These are phyloP conservation scores for Drosophila lacicola DNA, from an alignment of 2,888 invertebrate species.

Conservation along the genomic window DNA sequence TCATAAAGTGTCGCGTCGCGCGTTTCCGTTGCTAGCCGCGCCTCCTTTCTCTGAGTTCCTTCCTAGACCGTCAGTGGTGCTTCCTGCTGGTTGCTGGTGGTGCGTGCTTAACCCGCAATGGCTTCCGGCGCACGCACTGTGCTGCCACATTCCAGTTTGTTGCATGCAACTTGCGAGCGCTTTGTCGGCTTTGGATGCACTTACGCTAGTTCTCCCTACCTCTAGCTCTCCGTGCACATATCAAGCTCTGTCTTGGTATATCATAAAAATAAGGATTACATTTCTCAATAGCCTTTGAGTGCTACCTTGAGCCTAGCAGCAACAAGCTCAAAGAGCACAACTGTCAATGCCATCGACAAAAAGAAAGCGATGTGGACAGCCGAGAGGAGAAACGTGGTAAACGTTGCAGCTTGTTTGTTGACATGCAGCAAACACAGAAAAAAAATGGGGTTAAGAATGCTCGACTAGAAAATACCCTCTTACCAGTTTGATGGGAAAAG, in stretches of 20 bases:
- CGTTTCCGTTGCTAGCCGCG: conserved; percentile 50
- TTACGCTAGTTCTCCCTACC: conserved; percentile 21
- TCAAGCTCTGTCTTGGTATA: conserved; percentile 16
- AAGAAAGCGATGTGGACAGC: neutral
- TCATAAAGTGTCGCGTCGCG: conserved; percentile 72
- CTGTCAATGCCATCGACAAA: conserved; percentile 27
- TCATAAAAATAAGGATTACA: conserved; percentile 62
- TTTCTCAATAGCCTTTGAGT: conserved; percentile 44
- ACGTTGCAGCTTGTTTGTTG: conserved; percentile 46
- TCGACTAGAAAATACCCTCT: conserved; percentile 2
- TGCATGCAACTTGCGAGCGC: conserved; percentile 29
- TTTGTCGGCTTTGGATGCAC: conserved; percentile 40
- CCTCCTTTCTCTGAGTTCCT: conserved; percentile 2
- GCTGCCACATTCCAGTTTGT: conserved; percentile 33
- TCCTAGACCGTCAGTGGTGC: conserved; percentile 36
- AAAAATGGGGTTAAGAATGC: neutral
- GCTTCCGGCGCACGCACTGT: conserved; percentile 70
- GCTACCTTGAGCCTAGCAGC: conserved; percentile 30
- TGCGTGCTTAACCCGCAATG: conserved; percentile 71
- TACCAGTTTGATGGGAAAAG: neutral
- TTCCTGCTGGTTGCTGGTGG: conserved; percentile 32
- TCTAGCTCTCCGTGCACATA: neutral
- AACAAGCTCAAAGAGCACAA: conserved; percentile 27
- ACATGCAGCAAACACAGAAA: conserved; percentile 33
- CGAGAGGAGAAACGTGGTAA: conserved; percentile 20